These are phyloP conservation scores for Halyomorpha halys DNA, from an alignment of 1,140 invertebrate genomes.

Conservation along the genomic window DNA sequence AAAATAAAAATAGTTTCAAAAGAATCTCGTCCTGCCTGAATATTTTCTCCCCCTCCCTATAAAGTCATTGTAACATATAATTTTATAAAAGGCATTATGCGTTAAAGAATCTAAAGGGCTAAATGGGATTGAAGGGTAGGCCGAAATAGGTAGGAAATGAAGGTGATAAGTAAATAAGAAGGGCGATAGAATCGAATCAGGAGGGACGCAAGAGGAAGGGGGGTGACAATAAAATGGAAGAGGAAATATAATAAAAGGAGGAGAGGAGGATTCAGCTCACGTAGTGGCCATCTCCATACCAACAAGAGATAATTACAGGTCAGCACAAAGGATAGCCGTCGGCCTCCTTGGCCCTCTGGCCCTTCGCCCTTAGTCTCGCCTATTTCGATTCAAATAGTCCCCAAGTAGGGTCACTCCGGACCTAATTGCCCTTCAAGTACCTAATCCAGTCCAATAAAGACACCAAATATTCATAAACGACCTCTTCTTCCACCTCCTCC, in stretches of 20 bases:
- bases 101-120: no score
- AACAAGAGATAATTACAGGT: background rate
- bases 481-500: no score
- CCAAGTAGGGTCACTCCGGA: no score
- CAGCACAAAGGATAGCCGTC: background rate
- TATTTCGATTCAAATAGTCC: background rate
- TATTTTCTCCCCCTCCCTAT: no score
- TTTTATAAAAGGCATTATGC: no score
- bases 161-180: conserved; percentile 9
- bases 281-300: conserved; percentile 4
- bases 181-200: conserved; percentile 5
- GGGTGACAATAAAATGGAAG: conserved; percentile 16
- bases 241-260: conserved; percentile 12
- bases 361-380: background rate
- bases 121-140: background rate
- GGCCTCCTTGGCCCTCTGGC: background rate
- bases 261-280: background rate
- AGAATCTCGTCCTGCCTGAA: no score
- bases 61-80: no score
- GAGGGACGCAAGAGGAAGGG: background rate
- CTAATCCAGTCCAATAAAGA: no score
- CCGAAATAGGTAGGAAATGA: conserved; percentile 6
- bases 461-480: no score
- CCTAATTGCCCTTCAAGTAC: no score
- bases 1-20: no score